These are phyloP conservation scores for Hypomecis punctinalis DNA, from an alignment of 2,888 invertebrate genomes.

Conservation along the genomic window DNA sequence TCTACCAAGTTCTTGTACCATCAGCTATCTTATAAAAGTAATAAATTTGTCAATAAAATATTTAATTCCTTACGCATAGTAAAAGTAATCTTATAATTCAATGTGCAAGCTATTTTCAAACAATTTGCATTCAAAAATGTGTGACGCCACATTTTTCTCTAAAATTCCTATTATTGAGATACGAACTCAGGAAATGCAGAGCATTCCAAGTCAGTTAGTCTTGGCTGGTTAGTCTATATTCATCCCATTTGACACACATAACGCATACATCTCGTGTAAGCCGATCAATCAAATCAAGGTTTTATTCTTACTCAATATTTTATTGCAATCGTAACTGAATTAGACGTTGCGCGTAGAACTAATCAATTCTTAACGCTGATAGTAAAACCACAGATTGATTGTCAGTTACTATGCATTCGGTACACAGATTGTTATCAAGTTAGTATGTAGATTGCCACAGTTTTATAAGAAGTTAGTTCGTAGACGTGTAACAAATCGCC, in stretches of 20 bases:
- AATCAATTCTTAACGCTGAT: constrained; percentile 66
- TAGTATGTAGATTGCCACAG: constrained; percentile 26
- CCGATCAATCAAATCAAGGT: constrained; percentile 47
- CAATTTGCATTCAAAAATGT: too few relatives aligned
- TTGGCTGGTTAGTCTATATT: constrained; percentile 16
- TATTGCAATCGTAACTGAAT: constrained; percentile 68
- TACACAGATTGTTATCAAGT: constrained; percentile 48
- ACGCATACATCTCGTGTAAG: constrained; percentile 25
- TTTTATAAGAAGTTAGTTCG: constrained; percentile 23
- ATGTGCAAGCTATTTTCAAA: too few relatives aligned
- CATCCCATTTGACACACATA: constrained; percentile 26
- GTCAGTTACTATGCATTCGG: constrained; percentile 42
- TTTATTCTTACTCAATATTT: constrained; percentile 63
- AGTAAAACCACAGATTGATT: constrained; percentile 45
- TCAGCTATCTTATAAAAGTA: too few relatives aligned
- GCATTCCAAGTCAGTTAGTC: constrained; percentile 16
- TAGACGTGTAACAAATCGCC: constrained; percentile 41
- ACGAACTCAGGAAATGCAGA: constrained; percentile 28
- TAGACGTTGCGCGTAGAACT: constrained; percentile 70
- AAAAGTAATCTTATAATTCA: too few relatives aligned
- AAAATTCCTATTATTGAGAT: neutral
- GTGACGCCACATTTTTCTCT: too few relatives aligned
- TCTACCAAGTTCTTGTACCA: too few relatives aligned
- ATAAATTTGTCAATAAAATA: too few relatives aligned
- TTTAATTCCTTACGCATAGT: too few relatives aligned